A percentile compares a stretch with the other conserved stretches of the same genome.
phyloP scores from a whole-genome alignment of 2,797 vertebrate species.

The Perodicticus potto region DNA sequence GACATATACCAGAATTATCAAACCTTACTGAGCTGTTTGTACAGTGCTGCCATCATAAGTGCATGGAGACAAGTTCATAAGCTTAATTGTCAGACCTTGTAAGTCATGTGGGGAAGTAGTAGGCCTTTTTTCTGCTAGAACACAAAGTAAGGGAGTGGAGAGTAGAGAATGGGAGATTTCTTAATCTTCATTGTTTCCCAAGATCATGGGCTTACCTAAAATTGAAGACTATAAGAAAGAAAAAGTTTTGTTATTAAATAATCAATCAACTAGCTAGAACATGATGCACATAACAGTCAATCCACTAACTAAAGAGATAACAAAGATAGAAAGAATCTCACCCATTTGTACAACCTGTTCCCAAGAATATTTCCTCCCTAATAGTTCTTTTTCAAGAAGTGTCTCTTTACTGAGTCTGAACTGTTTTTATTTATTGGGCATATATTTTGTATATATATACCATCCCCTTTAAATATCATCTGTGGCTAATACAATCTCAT shows the following conservation, averaged over 20 bases:
- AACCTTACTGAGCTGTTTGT: no score
- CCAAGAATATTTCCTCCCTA: not conserved
- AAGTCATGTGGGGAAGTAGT: not conserved
- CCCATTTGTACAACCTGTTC: not conserved
- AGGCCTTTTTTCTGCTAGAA: not conserved
- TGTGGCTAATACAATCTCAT: no score
- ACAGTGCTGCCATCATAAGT: no score
- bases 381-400: not conserved
- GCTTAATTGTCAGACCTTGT: not conserved
- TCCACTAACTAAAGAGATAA: slow-evolving; percentile 6
- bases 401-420: not conserved
- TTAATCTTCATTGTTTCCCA: not conserved
- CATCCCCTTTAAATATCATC: no score
- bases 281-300: not conserved
- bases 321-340: not conserved
- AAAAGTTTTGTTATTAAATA: not conserved
- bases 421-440: not conserved
- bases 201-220: not conserved
- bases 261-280: slow-evolving; percentile 2
- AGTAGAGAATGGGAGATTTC: not conserved
- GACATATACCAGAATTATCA: no score
- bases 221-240: not conserved
- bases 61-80: no score
- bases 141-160: not conserved
- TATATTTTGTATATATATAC: not conserved